These are phyloP conservation scores for Oscheius myriophilus DNA, from an alignment of 2,888 invertebrate species.

Conservation along the genomic window DNA sequence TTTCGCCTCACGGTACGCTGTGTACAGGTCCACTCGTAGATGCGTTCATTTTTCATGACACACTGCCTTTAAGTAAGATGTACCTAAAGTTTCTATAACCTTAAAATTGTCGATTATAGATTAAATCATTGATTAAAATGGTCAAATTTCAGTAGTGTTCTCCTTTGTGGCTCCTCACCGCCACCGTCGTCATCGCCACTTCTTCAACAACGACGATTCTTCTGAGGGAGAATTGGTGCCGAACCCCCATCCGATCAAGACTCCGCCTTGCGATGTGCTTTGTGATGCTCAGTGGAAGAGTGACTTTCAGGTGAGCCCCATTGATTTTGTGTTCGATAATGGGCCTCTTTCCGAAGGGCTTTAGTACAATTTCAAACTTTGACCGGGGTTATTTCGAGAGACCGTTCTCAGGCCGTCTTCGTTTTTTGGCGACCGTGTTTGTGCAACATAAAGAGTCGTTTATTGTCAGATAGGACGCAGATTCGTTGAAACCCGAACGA, in stretches of 20 bases:
- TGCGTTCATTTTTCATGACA: no score
- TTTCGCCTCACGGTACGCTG: no score
- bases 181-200: slow-evolving; percentile 7
- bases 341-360: not conserved
- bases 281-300: slow-evolving; percentile 54
- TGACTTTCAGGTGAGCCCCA: slow-evolving; percentile 50
- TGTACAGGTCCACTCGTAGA: no score
- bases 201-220: not conserved
- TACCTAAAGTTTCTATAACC: no score
- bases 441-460: no score
- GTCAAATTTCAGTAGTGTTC: not conserved
- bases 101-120: no score
- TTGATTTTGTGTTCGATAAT: not conserved
- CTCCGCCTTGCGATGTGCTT: slow-evolving; percentile 41
- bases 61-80: no score
- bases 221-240: slow-evolving; percentile 11
- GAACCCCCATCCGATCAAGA: slow-evolving; percentile 22
- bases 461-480: no score
- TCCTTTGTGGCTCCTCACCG: not conserved
- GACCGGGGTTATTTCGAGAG: no score
- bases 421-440: no score
- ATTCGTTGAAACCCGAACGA: no score
- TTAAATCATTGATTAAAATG: not conserved
- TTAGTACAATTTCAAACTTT: not conserved
- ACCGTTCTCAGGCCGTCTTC: no score